Conservation (phyloP, 1,140 invertebrate genomes). For the Coenobita brevimanus region DNA sequence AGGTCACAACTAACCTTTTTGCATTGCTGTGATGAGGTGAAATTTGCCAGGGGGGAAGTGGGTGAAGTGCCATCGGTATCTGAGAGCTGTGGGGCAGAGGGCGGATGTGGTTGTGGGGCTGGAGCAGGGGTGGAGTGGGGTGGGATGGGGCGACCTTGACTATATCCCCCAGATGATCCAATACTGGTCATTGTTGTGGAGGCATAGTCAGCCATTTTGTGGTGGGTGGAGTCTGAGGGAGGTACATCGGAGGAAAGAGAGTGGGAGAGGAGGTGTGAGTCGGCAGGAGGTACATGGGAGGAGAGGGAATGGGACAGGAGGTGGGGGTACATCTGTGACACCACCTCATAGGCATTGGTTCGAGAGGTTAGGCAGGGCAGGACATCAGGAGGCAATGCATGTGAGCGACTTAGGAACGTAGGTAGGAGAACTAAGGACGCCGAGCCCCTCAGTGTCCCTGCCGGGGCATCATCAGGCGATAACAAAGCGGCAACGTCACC, state of each 20-base stretch:
- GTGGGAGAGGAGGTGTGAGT: slow-evolving; percentile 81
- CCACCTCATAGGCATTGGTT: slow-evolving; percentile 81
- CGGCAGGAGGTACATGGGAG: slow-evolving; percentile 19
- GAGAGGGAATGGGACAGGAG: slow-evolving; percentile 77
- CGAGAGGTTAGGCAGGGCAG: slow-evolving; percentile 82
- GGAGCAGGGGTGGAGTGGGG: background rate
- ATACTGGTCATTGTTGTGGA: slow-evolving; percentile 22
- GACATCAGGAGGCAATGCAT: slow-evolving; percentile 82
- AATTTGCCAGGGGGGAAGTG: no score
- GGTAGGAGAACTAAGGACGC: slow-evolving; percentile 87
- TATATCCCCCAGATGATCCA: slow-evolving; percentile 11
- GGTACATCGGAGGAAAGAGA: slow-evolving; percentile 47
- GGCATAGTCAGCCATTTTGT: slow-evolving; percentile 15
- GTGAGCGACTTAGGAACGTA: slow-evolving; percentile 84
- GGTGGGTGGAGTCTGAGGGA: background rate
- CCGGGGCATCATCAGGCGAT: slow-evolving; percentile 54
- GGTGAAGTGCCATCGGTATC: no score
- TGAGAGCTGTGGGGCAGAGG: no score
- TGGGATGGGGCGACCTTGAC: background rate
- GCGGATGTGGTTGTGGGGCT: background rate
- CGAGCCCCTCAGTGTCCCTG: slow-evolving; percentile 77
- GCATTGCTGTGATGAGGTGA: no score
- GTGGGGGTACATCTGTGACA: slow-evolving; percentile 84
- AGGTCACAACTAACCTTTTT: no score
- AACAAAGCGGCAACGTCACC: slow-evolving; percentile 68